Conservation (phyloP, 2,113 vertebrate species). For the Odocoileus hemionus region DNA sequence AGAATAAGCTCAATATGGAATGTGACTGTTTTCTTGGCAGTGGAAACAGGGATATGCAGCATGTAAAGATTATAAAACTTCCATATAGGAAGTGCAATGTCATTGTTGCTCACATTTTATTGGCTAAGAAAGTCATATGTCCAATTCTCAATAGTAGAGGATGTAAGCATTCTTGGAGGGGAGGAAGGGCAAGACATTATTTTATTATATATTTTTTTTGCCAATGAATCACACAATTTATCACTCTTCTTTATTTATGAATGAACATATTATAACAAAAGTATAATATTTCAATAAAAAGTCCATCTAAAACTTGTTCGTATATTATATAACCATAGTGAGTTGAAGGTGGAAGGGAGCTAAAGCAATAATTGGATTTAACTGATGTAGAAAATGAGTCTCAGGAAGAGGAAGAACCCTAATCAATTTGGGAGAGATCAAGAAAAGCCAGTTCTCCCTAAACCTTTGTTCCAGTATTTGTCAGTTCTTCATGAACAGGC, state of each 20-base stretch:
- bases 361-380: background rate
- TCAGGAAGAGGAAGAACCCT: background rate
- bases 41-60: background rate
- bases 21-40: background rate
- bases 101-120: background rate
- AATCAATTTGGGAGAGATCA: background rate
- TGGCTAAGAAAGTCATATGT: background rate
- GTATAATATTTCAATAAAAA: background rate
- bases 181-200: background rate
- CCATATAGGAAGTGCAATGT: background rate
- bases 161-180: background rate
- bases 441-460: background rate
- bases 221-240: background rate
- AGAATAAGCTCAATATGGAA: background rate
- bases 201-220: no score
- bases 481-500: background rate
- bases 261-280: background rate
- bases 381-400: background rate
- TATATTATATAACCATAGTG: background rate
- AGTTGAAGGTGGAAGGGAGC: background rate
- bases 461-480: background rate
- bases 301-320: background rate
- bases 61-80: background rate
- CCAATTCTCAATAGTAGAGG: no score
- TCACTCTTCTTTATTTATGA: background rate